A percentile compares a stretch with the other conserved stretches of the same genome.
These are phyloP conservation scores for Tiliqua scincoides DNA, from an alignment of 2,113 vertebrate species.

Conservation along the genomic window DNA sequence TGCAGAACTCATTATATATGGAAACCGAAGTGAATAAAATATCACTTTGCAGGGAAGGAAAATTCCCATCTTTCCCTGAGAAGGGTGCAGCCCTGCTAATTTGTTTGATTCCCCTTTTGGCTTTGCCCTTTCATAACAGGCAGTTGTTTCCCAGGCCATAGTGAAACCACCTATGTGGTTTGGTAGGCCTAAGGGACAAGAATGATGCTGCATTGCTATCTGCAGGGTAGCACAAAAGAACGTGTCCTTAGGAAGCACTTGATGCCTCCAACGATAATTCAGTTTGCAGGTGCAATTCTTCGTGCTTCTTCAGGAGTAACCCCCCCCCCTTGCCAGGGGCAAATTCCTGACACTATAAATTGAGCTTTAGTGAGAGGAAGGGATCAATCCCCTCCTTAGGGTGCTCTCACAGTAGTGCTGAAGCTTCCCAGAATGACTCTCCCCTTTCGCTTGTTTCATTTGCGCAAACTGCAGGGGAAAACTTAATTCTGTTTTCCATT, in stretches of 20 bases:
- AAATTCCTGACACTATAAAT: too few species aligned
- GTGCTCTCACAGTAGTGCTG: too few species aligned
- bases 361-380: too few species aligned
- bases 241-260: too few species aligned
- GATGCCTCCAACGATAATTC: too few species aligned
- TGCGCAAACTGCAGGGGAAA: neutral
- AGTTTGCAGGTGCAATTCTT: too few species aligned
- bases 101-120: neutral
- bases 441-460: neutral
- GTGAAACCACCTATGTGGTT: neutral
- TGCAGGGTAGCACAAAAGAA: too few species aligned
- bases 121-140: neutral
- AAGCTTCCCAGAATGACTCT: neutral
- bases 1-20: neutral
- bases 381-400: neutral
- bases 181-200: neutral
- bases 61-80: neutral
- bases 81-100: neutral
- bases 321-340: too few species aligned
- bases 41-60: neutral
- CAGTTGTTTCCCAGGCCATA: neutral
- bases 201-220: neutral
- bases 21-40: neutral
- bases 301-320: too few species aligned
- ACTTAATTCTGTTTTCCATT: neutral